A percentile compares a stretch with the other conserved stretches of the same genome.
Conservation (phyloP, 2,888 invertebrate genomes). For the Drosophila cyrtoloma region DNA sequence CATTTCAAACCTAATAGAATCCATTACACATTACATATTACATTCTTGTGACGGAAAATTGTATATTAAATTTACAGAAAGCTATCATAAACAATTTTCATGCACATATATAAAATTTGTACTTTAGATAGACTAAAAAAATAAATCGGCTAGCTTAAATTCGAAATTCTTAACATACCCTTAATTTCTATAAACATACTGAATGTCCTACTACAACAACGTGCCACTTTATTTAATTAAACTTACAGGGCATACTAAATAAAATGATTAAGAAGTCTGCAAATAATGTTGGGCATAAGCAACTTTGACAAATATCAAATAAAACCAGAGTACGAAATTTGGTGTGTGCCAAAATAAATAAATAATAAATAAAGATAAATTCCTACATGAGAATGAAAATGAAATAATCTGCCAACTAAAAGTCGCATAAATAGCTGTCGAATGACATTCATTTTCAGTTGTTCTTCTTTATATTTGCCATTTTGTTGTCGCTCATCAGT, state of each 20-base stretch:
- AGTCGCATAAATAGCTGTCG: slow-evolving; percentile 72
- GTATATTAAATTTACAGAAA: neutral
- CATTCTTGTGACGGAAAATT: neutral
- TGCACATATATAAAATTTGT: neutral
- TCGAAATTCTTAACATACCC: neutral
- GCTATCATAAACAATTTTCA: neutral
- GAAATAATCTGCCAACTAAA: slow-evolving; percentile 76
- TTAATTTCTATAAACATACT: neutral
- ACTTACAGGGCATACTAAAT: neutral
- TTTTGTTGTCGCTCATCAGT: slow-evolving; percentile 26
- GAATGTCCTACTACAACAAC: neutral
- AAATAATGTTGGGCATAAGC: slow-evolving; percentile 57
- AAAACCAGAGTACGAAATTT: slow-evolving; percentile 28
- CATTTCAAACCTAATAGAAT: neutral
- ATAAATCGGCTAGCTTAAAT: neutral
- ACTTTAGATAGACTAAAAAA: neutral
- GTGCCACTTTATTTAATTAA: neutral
- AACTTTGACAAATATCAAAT: slow-evolving; percentile 44
- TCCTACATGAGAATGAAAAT: slow-evolving; percentile 59
- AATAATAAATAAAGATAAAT: slow-evolving; percentile 45
- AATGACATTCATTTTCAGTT: slow-evolving; percentile 68
- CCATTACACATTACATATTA: neutral
- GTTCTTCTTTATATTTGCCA: slow-evolving; percentile 60
- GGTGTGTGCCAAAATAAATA: slow-evolving; percentile 32
- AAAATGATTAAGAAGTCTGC: slow-evolving; percentile 46